phyloP scores from a whole-genome alignment of 2,113 vertebrate genomes.

The Channa maculata region DNA sequence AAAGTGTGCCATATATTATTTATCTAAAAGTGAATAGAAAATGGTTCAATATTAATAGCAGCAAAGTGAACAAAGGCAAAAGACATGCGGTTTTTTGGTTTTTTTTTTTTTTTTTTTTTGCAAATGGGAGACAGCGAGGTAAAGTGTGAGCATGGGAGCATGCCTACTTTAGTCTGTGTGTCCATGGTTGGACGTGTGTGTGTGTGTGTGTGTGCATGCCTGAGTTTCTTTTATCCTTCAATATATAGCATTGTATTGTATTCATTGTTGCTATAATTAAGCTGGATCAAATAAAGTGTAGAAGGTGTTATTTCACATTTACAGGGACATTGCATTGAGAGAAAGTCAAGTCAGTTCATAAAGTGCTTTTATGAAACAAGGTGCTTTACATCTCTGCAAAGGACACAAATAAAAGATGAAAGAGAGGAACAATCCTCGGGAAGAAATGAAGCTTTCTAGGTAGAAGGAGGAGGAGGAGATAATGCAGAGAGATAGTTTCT shows the following conservation, averaged over 20 bases:
- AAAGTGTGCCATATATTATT: conserved; percentile 68
- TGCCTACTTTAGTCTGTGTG: not conserved
- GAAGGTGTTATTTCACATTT: conserved; percentile 55
- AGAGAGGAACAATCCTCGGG: conserved; percentile 33
- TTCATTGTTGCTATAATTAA: conserved; percentile 39
- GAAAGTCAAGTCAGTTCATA: conserved; percentile 54
- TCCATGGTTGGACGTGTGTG: too few relatives aligned
- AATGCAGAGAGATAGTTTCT: conserved; percentile 17
- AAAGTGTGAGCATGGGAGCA: conserved; percentile 4
- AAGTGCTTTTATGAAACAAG: conserved; percentile 64
- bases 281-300: conserved; percentile 46
- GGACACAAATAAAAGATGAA: conserved; percentile 55
- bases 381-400: conserved; percentile 50
- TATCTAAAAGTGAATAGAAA: conserved; percentile 61
- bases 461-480: conserved; percentile 12
- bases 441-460: conserved; percentile 32
- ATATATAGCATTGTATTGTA: conserved; percentile 32
- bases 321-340: conserved; percentile 21
- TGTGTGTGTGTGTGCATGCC: not conserved
- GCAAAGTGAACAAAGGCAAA: conserved; percentile 45
- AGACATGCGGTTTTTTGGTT: conserved; percentile 29
- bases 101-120: too few relatives aligned
- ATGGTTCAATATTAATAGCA: conserved; percentile 67
- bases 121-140: conserved; percentile 33
- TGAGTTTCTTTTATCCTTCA: conserved; percentile 5